Evolutionary conservation across 2,797 vertebrate genomes (phyloP).

Genomic region (Catamblyrhynchus diadema): DNA sequence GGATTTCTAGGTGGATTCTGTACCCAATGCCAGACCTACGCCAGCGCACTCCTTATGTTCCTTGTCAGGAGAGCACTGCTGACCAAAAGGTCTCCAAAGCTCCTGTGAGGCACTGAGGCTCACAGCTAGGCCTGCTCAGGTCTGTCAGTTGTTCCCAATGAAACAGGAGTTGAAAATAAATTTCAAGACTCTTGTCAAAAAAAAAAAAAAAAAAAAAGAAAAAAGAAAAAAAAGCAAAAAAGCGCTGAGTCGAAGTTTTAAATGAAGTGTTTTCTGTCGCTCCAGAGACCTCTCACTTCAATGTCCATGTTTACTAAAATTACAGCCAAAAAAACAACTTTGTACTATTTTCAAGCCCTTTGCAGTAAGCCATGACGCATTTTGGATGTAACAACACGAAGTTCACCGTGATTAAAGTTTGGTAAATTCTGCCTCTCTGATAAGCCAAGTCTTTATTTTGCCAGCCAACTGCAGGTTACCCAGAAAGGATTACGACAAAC

Average conservation of each 20-base stretch:
- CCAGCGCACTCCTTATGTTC: background rate
- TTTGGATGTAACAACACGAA: background rate
- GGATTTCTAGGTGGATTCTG: conserved; percentile 11
- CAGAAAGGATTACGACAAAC: background rate
- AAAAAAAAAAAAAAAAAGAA: background rate
- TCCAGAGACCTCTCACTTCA: background rate
- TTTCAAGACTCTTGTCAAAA: background rate
- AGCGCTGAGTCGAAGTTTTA: background rate
- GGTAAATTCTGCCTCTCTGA: background rate
- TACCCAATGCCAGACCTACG: background rate
- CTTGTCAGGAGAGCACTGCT: background rate
- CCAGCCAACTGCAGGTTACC: background rate
- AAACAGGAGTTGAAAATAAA: conserved; percentile 15
- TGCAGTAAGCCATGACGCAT: background rate
- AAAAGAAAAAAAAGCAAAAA: background rate
- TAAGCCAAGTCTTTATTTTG: background rate
- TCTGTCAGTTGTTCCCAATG: conserved; percentile 10
- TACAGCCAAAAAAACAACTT: background rate
- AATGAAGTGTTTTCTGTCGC: background rate
- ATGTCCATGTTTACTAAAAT: background rate
- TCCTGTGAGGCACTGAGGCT: background rate
- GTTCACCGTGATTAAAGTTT: background rate
- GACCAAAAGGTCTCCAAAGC: background rate
- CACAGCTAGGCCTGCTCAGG: background rate
- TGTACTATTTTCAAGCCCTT: conserved; percentile 10